Conservation (phyloP, 2,797 vertebrate genomes). For the Mionectes olivaceus region DNA sequence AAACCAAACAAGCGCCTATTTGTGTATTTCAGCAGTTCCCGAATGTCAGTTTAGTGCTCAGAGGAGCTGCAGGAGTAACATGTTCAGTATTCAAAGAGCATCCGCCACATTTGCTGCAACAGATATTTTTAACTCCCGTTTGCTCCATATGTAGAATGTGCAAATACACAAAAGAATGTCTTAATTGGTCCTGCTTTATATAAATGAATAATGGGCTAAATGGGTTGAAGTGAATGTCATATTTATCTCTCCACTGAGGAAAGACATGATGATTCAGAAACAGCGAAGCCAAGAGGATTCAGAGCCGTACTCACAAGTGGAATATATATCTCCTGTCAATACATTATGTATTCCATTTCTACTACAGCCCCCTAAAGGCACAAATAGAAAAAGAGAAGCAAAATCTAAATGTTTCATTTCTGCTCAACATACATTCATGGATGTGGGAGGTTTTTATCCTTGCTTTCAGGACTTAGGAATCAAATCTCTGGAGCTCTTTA, state of each 20-base stretch:
- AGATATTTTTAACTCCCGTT: slow-evolving; percentile 80
- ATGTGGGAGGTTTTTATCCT: slow-evolving; percentile 25
- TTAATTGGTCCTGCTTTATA: slow-evolving; percentile 81
- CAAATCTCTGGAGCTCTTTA: slow-evolving; percentile 43
- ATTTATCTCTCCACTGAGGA: slow-evolving; percentile 81
- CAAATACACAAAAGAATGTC: slow-evolving; percentile 80
- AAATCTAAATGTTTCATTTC: slow-evolving; percentile 74
- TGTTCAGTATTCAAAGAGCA: slow-evolving; percentile 68
- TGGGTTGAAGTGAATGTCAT: slow-evolving; percentile 79
- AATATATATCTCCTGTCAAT: slow-evolving; percentile 79
- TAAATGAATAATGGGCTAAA: slow-evolving; percentile 82
- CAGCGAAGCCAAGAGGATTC: slow-evolving; percentile 71
- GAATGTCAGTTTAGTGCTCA: slow-evolving; percentile 17
- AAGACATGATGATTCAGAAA: slow-evolving; percentile 79
- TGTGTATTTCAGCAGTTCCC: slow-evolving; percentile 17
- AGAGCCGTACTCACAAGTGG: slow-evolving; percentile 70
- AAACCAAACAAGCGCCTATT: slow-evolving; percentile 44
- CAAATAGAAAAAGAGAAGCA: slow-evolving; percentile 64
- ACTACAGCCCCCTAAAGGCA: slow-evolving; percentile 75
- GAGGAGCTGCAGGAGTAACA: slow-evolving; percentile 12
- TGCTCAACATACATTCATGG: slow-evolving; percentile 60
- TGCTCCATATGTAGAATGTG: slow-evolving; percentile 74
- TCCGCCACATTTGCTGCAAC: slow-evolving; percentile 71
- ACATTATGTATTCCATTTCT: slow-evolving; percentile 76
- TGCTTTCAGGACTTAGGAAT: slow-evolving; percentile 47